These are phyloP conservation scores for Phaedon cochleariae DNA, from an alignment of 2,888 invertebrate species.

Conservation along the genomic window DNA sequence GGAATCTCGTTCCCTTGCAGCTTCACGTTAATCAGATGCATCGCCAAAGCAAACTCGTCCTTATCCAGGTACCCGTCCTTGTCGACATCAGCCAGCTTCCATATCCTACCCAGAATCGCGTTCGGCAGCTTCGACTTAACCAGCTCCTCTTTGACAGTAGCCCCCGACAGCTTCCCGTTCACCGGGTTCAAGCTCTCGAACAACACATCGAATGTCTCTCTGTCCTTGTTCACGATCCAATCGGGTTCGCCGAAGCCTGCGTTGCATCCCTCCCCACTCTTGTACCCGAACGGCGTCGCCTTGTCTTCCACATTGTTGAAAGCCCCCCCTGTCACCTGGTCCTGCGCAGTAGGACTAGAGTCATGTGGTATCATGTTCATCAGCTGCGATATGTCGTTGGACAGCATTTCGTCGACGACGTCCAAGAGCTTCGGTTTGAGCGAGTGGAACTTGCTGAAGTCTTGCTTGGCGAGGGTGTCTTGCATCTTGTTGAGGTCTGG, in stretches of 20 bases:
- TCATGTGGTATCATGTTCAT: slow-evolving; percentile 92
- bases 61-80: slow-evolving; percentile 91
- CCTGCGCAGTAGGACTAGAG: slow-evolving; percentile 33
- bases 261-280: slow-evolving; percentile 93
- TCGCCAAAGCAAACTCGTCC: slow-evolving; percentile 96
- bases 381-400: slow-evolving; percentile 90
- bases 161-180: slow-evolving; percentile 92
- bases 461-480: slow-evolving; percentile 81
- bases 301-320: slow-evolving; percentile 86
- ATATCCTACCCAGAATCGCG: slow-evolving; percentile 93
- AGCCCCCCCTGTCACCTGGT: slow-evolving; percentile 78
- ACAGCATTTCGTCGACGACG: slow-evolving; percentile 93
- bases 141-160: slow-evolving; percentile 92
- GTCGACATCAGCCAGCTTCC: slow-evolving; percentile 97
- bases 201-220: slow-evolving; percentile 81
- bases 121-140: slow-evolving; percentile 97
- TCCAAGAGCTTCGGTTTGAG: slow-evolving; percentile 90
- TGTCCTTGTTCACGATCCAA: slow-evolving; percentile 94
- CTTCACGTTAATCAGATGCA: slow-evolving; percentile 93
- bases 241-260: slow-evolving; percentile 94
- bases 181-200: slow-evolving; percentile 83
- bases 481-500: slow-evolving; percentile 97
- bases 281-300: slow-evolving; percentile 91
- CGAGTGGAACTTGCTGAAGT: slow-evolving; percentile 93
- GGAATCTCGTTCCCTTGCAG: slow-evolving; percentile 91